These are phyloP conservation scores for Harpalus rufipes DNA, from an alignment of 2,888 invertebrate genomes.

Conservation along the genomic window DNA sequence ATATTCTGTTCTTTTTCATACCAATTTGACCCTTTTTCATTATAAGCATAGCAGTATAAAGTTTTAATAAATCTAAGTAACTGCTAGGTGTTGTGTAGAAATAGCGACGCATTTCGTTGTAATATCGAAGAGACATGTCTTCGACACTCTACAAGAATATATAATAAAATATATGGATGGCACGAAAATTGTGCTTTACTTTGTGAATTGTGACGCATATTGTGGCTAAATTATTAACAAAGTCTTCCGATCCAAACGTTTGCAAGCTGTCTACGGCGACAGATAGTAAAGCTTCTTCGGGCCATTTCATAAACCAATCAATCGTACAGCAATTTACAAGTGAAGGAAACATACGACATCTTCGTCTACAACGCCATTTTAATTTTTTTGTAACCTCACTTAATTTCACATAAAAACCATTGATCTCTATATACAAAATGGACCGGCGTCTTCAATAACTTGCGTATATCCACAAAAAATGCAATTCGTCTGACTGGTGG, in stretches of 20 bases:
- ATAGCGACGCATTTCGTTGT: constrained; percentile 89
- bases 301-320: constrained; percentile 97
- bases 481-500: no score
- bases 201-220: constrained; percentile 87
- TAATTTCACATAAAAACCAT: no score
- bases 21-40: constrained; percentile 85
- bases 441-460: no score
- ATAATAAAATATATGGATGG: background rate
- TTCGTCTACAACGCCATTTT: constrained; percentile 79
- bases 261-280: constrained; percentile 87
- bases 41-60: constrained; percentile 85
- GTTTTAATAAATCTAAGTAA: constrained; percentile 90
- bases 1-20: constrained; percentile 83
- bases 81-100: constrained; percentile 96
- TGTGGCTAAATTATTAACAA: constrained; percentile 79
- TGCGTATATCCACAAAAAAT: no score
- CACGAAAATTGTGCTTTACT: constrained; percentile 73
- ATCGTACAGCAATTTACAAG: constrained; percentile 96
- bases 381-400: background rate
- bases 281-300: constrained; percentile 90
- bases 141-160: constrained; percentile 84
- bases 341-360: constrained; percentile 96
- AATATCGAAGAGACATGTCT: constrained; percentile 86
- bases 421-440: no score
- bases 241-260: constrained; percentile 79